Conservation (phyloP, 2,888 invertebrate species). For the Pomacea canaliculata region DNA sequence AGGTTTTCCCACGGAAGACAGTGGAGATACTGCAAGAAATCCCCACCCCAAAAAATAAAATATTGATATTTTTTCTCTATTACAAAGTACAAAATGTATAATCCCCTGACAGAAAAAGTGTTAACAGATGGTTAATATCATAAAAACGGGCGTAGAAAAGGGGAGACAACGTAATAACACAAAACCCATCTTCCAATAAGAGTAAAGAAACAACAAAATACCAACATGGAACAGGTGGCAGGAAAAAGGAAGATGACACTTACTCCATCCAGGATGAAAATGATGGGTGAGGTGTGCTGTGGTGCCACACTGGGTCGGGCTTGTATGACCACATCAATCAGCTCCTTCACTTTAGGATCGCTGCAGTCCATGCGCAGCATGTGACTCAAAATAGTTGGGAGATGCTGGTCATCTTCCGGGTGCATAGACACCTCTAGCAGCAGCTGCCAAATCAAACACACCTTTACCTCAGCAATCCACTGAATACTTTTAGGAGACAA, state of each 20-base stretch:
- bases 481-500: too few species aligned
- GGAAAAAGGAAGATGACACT: not conserved
- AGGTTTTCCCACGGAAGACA: constrained; percentile 82
- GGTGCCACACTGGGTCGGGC: constrained; percentile 5
- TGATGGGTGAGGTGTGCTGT: not conserved
- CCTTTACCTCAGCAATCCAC: too few species aligned
- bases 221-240: not conserved
- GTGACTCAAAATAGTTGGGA: not conserved
- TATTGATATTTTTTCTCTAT: too few species aligned
- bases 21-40: constrained; percentile 70
- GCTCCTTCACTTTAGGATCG: not conserved
- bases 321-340: not conserved
- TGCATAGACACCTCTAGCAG: constrained; percentile 10
- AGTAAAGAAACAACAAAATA: too few species aligned
- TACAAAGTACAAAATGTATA: too few species aligned
- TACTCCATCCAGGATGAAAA: constrained; percentile 60
- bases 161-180: too few species aligned
- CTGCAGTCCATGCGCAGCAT: not conserved
- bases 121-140: too few species aligned
- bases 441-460: not conserved
- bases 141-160: too few species aligned
- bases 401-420: not conserved
- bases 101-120: too few species aligned
- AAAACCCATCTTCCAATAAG: too few species aligned
- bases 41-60: too few species aligned